These are phyloP conservation scores for Orycteropus afer DNA, from an alignment of 2,113 vertebrate genomes.

Conservation along the genomic window DNA sequence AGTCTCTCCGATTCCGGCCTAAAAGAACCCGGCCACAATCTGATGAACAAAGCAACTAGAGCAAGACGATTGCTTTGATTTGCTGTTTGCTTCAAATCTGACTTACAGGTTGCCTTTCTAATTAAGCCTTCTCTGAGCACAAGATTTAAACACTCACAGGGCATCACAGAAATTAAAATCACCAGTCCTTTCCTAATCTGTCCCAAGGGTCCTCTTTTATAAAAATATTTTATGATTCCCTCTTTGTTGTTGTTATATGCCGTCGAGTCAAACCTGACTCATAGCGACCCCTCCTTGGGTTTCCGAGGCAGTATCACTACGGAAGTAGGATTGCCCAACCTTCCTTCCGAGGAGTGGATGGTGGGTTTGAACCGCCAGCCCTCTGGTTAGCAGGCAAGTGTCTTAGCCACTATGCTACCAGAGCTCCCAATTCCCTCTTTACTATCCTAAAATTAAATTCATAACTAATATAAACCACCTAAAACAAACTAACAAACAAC, in stretches of 20 bases:
- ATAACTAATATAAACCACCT: background rate
- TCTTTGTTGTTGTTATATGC: too few relatives aligned
- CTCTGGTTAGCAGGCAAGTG: too few relatives aligned
- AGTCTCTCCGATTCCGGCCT: background rate
- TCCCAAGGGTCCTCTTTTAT: background rate
- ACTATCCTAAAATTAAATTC: background rate
- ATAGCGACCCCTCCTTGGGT: too few relatives aligned
- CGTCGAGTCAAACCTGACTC: too few relatives aligned
- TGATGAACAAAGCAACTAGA: slow-evolving; percentile 40
- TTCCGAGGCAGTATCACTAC: too few relatives aligned
- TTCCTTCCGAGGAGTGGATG: too few relatives aligned
- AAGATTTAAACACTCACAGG: slow-evolving; percentile 16
- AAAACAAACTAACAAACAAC: background rate
- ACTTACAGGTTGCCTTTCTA: slow-evolving; percentile 20
- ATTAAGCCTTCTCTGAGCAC: background rate
- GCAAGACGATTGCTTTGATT: slow-evolving; percentile 37
- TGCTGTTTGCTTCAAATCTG: slow-evolving; percentile 27
- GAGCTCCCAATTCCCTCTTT: background rate
- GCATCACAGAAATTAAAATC: background rate
- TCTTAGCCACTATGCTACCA: too few relatives aligned
- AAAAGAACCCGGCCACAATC: slow-evolving; percentile 20
- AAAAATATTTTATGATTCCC: background rate
- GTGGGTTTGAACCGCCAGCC: too few relatives aligned
- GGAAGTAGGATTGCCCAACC: too few relatives aligned
- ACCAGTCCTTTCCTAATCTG: background rate